Evolutionary conservation across 2,888 invertebrate species (phyloP), one percentile per base, ranked within the genome.

Genomic region (Aethes cnicana): DNA sequence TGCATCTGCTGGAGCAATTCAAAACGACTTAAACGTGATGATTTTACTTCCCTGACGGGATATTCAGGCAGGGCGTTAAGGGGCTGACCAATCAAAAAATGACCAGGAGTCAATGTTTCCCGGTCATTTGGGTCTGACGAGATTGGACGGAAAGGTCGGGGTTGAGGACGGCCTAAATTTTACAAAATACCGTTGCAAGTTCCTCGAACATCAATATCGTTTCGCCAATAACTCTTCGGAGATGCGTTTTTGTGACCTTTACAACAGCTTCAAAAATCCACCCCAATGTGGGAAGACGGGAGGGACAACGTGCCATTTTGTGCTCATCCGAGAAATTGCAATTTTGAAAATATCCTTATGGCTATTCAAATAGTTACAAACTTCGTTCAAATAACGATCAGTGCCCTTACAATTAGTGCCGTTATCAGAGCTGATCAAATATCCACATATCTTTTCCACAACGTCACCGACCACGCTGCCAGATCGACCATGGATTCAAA

Each of bases 41-140:
- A 33, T 2, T 17, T 33, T 1, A 17, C 17, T 17, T 33, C 33
- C 9, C 8, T 33, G 5, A 8, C n/a, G 7, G 17, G 33, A n/a
- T 33, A n/a, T 14, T 33, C 33, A 12, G 18, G 33, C 17, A 33
- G 14, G 3, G 33, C 33, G 17, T 17, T 17, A n/a, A 33, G 33
- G 14, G 33, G 33, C n/a, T 33, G 33, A 14, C 33, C 33, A 5
- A 33, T 33, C n/a, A 33, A 33, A 17, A 33, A 28, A 28, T 28
- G 12, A 5, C 28, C 17, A 14, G 32, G 32, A 8, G 17, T 33
- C 1, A 33, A 8, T 6, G 9, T 5, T 8, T 17, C 32, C 16
- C 16, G 17, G 17, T 33, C 32, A 33, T 33, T 33, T 8, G 32
- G n/a, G 17, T 17, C 32, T 2, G 17, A 6, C 14, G 14, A 14